A percentile compares a stretch with the other conserved stretches of the same genome.
Conservation (phyloP, 2,797 vertebrate species). For the Leptoclinus maculatus region DNA sequence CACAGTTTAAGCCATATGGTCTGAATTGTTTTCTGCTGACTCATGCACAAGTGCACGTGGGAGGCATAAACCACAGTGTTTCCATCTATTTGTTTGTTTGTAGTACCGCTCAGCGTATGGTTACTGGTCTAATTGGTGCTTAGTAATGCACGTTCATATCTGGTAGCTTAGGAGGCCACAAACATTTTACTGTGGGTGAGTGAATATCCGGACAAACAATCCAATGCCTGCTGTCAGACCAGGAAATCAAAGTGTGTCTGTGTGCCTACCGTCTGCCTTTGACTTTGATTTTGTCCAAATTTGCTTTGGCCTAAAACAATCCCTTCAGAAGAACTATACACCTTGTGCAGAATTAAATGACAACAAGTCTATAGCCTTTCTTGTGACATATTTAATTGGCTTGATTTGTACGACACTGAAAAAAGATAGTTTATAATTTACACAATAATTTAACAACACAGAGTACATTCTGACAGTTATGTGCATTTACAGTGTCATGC, state of each 20-base stretch:
- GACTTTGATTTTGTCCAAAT: conserved; percentile 30
- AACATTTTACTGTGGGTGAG: conserved; percentile 51
- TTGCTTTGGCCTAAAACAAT: conserved; percentile 13
- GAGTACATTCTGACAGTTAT: conserved; percentile 14
- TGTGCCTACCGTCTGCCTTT: conserved; percentile 47
- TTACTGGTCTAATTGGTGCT: conserved; percentile 60
- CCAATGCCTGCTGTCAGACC: conserved; percentile 34
- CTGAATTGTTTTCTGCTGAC: conserved; percentile 74
- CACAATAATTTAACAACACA: conserved; percentile 1
- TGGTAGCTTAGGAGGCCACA: conserved; percentile 40
- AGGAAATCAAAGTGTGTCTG: conserved; percentile 45
- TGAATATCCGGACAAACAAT: conserved; percentile 50
- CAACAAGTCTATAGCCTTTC: not conserved
- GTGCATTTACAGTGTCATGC: not conserved
- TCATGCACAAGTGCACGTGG: conserved; percentile 71
- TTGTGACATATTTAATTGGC: conserved; percentile 9
- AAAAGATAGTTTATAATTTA: conserved; percentile 16
- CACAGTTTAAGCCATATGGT: conserved; percentile 70
- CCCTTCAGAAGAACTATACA: not conserved
- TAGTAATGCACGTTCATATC: conserved; percentile 58
- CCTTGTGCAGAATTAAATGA: conserved; percentile 3
- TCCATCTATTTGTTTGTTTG: conserved; percentile 71
- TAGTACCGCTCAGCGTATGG: conserved; percentile 47
- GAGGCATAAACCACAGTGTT: conserved; percentile 62
- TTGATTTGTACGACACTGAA: conserved; percentile 3